phyloP scores from a whole-genome alignment of 1,140 invertebrate species.

The Bombus sibiricus region DNA sequence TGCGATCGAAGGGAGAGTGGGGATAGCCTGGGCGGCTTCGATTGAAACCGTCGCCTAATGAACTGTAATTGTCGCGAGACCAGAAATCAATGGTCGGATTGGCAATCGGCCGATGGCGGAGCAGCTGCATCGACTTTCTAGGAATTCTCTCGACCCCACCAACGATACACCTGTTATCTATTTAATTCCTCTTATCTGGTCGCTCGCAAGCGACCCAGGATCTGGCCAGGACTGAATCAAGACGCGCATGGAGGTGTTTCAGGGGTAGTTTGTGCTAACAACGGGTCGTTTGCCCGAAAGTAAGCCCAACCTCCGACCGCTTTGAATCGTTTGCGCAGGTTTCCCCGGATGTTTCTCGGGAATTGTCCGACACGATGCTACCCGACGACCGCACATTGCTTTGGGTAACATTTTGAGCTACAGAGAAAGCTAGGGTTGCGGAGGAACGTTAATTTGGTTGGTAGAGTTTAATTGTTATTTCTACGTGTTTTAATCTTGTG shows the following conservation, averaged over 20 bases:
- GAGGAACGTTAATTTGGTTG: neutral
- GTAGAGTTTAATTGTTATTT: neutral
- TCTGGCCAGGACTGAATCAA: neutral
- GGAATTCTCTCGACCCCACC: neutral
- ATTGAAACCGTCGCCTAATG: slow-evolving; percentile 63
- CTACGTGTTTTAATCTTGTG: neutral
- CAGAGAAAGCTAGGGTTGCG: neutral
- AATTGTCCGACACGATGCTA: neutral
- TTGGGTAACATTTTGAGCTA: neutral
- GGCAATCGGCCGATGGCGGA: slow-evolving; percentile 3
- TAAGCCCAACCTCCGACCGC: slow-evolving; percentile 11
- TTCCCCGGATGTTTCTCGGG: neutral
- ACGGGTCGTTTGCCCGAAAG: slow-evolving; percentile 20
- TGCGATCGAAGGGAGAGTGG: slow-evolving; percentile 20
- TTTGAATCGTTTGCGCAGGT: slow-evolving; percentile 5
- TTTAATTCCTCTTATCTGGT: slow-evolving; percentile 41
- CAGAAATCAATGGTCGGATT: slow-evolving; percentile 48
- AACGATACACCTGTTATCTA: slow-evolving; percentile 33
- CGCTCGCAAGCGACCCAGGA: neutral
- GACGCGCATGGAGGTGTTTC: slow-evolving; percentile 8
- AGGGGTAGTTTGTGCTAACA: slow-evolving; percentile 30
- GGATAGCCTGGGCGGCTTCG: slow-evolving; percentile 28
- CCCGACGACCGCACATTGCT: neutral
- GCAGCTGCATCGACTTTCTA: neutral
- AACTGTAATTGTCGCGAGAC: slow-evolving; percentile 58